These are phyloP conservation scores for Nebria brevicollis DNA, from an alignment of 2,888 invertebrate species.

Conservation along the genomic window DNA sequence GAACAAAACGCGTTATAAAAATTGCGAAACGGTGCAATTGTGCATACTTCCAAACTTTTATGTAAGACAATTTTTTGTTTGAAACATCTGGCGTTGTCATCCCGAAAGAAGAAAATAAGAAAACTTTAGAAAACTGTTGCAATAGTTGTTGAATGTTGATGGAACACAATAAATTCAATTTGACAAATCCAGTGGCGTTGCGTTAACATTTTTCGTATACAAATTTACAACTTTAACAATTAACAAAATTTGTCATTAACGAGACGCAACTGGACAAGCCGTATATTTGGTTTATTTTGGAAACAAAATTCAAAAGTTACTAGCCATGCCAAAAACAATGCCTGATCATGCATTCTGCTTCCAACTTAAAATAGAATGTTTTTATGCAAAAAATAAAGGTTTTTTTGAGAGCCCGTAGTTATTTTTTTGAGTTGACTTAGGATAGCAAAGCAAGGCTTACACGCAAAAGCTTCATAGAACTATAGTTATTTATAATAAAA, in stretches of 20 bases:
- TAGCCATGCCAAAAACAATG: conserved; percentile 20
- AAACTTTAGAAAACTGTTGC: not conserved
- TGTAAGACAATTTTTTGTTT: not conserved
- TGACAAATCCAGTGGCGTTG: not conserved
- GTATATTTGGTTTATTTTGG: conserved; percentile 5
- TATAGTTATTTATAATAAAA: not conserved
- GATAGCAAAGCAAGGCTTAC: conserved; percentile 8
- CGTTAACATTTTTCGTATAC: not conserved
- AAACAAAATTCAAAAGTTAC: conserved; percentile 8
- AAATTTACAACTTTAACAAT: no score
- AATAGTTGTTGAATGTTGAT: conserved; percentile 1
- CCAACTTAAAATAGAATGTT: conserved; percentile 18
- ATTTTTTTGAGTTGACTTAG: conserved; percentile 9
- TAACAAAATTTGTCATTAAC: not conserved
- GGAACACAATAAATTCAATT: not conserved
- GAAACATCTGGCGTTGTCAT: not conserved
- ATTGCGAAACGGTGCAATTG: not conserved
- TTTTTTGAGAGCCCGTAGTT: not conserved
- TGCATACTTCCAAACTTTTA: not conserved
- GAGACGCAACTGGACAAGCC: not conserved
- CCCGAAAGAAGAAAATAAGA: not conserved
- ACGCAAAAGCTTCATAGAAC: conserved; percentile 18
- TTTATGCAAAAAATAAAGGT: not conserved
- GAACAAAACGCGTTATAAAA: no score
- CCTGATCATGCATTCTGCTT: conserved; percentile 20